Percentiles rank a stretch among this genome's conserved stretches.
Evolutionary conservation across 2,113 vertebrate genomes (phyloP).

Genomic region (Nipponia nippon): DNA sequence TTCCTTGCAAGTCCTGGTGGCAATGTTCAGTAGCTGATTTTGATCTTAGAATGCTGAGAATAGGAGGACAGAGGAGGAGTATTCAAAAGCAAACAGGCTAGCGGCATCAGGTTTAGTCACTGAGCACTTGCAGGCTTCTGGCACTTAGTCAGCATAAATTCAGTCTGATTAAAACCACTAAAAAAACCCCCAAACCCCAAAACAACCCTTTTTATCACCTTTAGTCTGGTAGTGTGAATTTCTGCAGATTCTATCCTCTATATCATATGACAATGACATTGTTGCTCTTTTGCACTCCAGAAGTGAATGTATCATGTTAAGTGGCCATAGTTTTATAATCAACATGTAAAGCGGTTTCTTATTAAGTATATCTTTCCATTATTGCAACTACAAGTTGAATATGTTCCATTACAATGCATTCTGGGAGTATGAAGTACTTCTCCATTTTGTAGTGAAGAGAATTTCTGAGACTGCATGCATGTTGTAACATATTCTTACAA

Average conservation of each 20-base stretch:
- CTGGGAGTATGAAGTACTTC: background rate
- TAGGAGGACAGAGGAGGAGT: background rate
- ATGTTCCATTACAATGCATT: background rate
- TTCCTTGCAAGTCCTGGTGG: background rate
- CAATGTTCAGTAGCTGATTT: background rate
- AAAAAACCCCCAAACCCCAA: background rate
- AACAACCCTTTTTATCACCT: background rate
- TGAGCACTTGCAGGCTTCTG: background rate
- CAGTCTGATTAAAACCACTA: background rate
- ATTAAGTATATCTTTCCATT: background rate
- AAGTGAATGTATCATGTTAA: background rate
- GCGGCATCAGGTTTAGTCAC: background rate
- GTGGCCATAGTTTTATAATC: background rate
- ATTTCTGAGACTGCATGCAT: background rate
- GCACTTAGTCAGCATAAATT: background rate
- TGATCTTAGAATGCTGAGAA: background rate
- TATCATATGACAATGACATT: background rate
- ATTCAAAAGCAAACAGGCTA: background rate
- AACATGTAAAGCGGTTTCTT: background rate
- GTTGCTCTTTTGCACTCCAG: background rate
- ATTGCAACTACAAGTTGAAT: background rate
- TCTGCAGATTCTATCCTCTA: background rate
- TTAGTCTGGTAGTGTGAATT: background rate
- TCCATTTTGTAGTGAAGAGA: background rate
- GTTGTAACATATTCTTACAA: background rate